These are phyloP conservation scores for Saccostrea cuccullata DNA, from an alignment of 1,140 invertebrate genomes.

Conservation along the genomic window DNA sequence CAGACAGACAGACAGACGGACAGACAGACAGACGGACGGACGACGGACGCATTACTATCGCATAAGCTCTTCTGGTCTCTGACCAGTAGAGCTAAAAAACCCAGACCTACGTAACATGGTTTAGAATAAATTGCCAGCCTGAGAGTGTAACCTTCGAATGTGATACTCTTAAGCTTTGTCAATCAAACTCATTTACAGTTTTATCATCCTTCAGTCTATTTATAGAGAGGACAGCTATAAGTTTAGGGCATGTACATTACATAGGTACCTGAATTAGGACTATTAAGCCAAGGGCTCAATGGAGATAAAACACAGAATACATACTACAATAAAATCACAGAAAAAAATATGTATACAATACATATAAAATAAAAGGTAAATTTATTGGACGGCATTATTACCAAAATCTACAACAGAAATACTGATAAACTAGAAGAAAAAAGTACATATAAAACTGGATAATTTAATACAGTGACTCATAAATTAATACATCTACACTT, in stretches of 20 bases:
- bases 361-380: background rate
- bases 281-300: background rate
- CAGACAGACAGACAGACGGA: too few relatives aligned
- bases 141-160: too few relatives aligned
- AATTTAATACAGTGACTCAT: background rate
- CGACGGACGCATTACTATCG: too few relatives aligned
- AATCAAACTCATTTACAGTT: too few relatives aligned
- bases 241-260: background rate
- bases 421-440: background rate
- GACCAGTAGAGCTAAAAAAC: too few relatives aligned
- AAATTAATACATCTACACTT: background rate
- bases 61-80: too few relatives aligned
- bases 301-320: background rate
- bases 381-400: background rate
- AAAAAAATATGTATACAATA: background rate
- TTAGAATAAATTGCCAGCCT: too few relatives aligned
- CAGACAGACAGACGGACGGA: too few relatives aligned
- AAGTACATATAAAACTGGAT: background rate
- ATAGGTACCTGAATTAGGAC: too few relatives aligned
- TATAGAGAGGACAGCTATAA: background rate
- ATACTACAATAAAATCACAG: background rate
- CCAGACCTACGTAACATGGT: too few relatives aligned
- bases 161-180: too few relatives aligned
- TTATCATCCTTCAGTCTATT: background rate
- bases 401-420: background rate